These are phyloP conservation scores for Coregonus clupeaformis DNA, from an alignment of 2,113 vertebrate genomes.

Conservation along the genomic window DNA sequence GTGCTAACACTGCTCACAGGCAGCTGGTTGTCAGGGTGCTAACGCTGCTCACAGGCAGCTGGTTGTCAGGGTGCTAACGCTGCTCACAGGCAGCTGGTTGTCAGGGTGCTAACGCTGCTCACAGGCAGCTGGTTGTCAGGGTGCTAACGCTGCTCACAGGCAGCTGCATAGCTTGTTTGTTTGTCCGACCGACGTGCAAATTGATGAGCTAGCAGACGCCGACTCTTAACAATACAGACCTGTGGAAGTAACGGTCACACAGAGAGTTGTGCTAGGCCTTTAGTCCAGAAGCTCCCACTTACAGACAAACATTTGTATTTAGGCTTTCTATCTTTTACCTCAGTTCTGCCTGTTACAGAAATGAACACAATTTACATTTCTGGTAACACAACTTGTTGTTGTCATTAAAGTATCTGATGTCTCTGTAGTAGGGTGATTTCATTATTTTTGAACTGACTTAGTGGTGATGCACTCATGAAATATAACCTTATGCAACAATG, in stretches of 20 bases:
- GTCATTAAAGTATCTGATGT: too few species aligned
- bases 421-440: too few species aligned
- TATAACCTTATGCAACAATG: conserved; percentile 2
- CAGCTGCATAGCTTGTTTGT: conserved; percentile 50
- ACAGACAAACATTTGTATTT: conserved; percentile 15
- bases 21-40: too few species aligned
- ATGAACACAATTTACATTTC: not conserved
- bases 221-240: conserved; percentile 27
- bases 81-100: too few species aligned
- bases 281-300: conserved; percentile 1
- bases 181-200: conserved; percentile 55
- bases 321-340: not conserved
- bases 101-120: too few species aligned
- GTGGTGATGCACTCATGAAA: not conserved
- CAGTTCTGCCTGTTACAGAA: not conserved
- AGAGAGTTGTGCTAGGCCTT: conserved; percentile 24
- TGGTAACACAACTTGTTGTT: too few species aligned
- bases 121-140: too few species aligned
- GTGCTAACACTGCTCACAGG: too few species aligned
- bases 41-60: too few species aligned
- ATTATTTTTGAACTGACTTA: too few species aligned
- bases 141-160: too few species aligned
- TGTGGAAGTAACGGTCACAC: conserved; percentile 14
- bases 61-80: too few species aligned
- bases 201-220: conserved; percentile 28